Base-by-base conservation (phyloP, 1,140 invertebrate species). In the Drosophila murphyi region DNA sequence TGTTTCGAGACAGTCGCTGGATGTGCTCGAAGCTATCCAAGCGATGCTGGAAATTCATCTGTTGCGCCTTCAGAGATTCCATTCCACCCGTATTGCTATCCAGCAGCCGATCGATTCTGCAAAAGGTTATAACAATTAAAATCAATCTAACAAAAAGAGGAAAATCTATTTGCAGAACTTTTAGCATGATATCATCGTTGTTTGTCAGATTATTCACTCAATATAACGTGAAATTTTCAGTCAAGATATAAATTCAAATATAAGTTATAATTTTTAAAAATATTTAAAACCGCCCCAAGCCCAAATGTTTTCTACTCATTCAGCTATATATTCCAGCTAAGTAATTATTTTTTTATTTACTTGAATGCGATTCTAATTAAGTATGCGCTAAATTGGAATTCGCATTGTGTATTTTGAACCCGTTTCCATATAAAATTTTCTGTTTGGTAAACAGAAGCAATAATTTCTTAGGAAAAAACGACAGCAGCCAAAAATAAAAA, bases 21-120 rank as follows among this genome's bases (percentile, higher is more conserved):
- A 90, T 86, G 20, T 86, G 82, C 62, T 92, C 90, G 34, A 90
- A 75, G 39, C 78, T 78, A 43, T 90, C 83, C 61, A 92, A 28
- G 0, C 83, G 72, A 47, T 88, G 82, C 37, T 74, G 47, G 35
- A 92, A 88, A 41, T 91, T 74, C 57, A 80, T 6, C 55, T 92
- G 90, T 31, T 91, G 86, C 3, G 72, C 81, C 61, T 64, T 83
- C 50, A 92, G 45, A 1, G 90, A 91, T 12, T 91, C 90, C 80
- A 91, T 72, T n/a, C 86, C 80, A 0, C 52, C 90, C 20, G 67
- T 8, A 41, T 61, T 91, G 67, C 74, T 83, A 0, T 72, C 72
- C 43, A 85, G 50, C 34, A 91, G 67, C 32, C 70, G 47, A 43
- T 80, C 78, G 32, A 91, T 43, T 79, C 90, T 91, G 67, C 0